Evolutionary conservation across 2,888 invertebrate species (phyloP).

Genomic region (Diaprepes abbreviatus): DNA sequence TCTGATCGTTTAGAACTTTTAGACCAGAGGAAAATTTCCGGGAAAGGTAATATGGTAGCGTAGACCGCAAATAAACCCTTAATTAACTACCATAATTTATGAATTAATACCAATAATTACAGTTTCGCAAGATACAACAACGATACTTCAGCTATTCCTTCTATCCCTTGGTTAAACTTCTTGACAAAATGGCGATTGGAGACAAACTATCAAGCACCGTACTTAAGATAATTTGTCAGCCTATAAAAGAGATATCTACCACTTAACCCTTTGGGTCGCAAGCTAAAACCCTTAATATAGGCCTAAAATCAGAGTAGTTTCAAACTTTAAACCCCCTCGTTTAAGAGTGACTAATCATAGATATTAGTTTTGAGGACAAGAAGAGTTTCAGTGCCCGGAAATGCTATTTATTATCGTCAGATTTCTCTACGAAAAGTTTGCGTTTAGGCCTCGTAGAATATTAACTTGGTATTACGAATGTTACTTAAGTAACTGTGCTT

Average conservation of each 20-base stretch:
- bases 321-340: conserved; percentile 12
- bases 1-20: no score
- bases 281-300: conserved; percentile 14
- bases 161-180: not conserved
- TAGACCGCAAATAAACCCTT: no score
- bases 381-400: not conserved
- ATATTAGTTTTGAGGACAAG: conserved; percentile 10
- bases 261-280: conserved; percentile 15
- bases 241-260: conserved; percentile 19
- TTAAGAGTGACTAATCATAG: conserved; percentile 21
- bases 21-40: no score
- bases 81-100: no score
- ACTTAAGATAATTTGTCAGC: conserved; percentile 16
- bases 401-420: conserved; percentile 1
- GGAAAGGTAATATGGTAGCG: no score
- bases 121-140: no score
- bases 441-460: not conserved
- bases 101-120: no score
- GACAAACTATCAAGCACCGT: conserved; percentile 10
- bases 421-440: not conserved
- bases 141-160: not conserved
- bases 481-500: no score
- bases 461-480: no score
- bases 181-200: conserved; percentile 12
- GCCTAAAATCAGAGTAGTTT: conserved; percentile 17